Evolutionary conservation across 2,888 invertebrate genomes (phyloP), one percentile per base, ranked within the genome.

Genomic region (Tenthredo scrophulariae): DNA sequence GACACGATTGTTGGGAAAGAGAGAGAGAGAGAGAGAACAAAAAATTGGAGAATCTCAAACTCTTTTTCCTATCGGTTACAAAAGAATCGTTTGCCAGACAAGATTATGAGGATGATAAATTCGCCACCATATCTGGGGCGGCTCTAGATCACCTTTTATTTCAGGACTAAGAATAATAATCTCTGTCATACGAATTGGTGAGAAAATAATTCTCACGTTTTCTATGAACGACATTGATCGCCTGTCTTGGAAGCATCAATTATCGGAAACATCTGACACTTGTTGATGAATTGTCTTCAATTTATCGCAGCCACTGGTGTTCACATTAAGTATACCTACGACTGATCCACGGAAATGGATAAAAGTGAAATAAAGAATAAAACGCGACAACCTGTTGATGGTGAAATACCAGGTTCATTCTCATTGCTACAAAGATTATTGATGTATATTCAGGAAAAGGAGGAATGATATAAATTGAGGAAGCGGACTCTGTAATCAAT

Each of bases 231-330:
- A 33, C 54, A 33, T 54, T 54, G 77, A 77, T 77, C 10, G 54
- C 54, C 10, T 43, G 43, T 22, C 22, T 15, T 43, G 13, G 22
- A 40, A 26, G 22, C 15, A 67, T n/a, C 1, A 74, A 40, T 18
- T 10, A 50, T 77, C 77, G 9, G 33, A 46, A 54, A 77, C 33
- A 18, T 54, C 9, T 18, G 77, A 77, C 33, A 77, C 77, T 54
- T 54, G 50, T 54, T 1, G 43, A 40, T n/a, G 15, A 22, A 43
- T 22, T 74, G 5, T 80, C 46, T 62, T 62, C 79, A 29, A 79
- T 46, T 75, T 26, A 50, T 79, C 54, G 18, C 15, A 4, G 15
- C 46, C 15, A n/a, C 33, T 22, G 33, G 15, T 58, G 58, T 79
- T 54, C 10, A 37, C 37, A 6, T 79, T 37, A 40, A 62, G 62